phyloP scores from a whole-genome alignment of 2,797 vertebrate genomes.

The Sebastes cheni region DNA sequence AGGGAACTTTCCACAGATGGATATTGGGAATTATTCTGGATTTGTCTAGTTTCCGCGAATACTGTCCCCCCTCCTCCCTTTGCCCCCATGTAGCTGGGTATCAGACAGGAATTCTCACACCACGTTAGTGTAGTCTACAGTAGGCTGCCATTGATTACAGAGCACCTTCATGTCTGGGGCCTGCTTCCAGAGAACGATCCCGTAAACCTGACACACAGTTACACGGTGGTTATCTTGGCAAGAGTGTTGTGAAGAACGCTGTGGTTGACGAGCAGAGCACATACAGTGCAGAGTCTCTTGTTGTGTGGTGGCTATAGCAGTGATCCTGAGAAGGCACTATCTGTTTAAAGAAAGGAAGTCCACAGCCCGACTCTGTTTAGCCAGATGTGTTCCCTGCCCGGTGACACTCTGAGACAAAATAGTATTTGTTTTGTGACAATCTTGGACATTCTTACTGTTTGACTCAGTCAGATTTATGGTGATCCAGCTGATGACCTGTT shows the following conservation, averaged over 20 bases:
- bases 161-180: constrained; percentile 36
- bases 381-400: constrained; percentile 66
- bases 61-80: background rate
- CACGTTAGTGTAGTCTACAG: background rate
- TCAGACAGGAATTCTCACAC: constrained; percentile 58
- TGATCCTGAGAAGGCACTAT: constrained; percentile 28
- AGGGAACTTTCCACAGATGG: constrained; percentile 56
- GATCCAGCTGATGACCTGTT: constrained; percentile 39
- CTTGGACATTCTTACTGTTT: constrained; percentile 72
- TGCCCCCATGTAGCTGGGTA: background rate
- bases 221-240: background rate
- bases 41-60: constrained; percentile 44
- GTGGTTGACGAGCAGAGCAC: constrained; percentile 1
- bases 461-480: constrained; percentile 69
- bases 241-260: constrained; percentile 17
- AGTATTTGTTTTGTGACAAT: constrained; percentile 77
- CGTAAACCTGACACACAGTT: background rate
- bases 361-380: constrained; percentile 58
- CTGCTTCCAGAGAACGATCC: constrained; percentile 1
- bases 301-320: constrained; percentile 19
- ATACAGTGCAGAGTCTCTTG: background rate
- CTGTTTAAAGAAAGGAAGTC: constrained; percentile 47
- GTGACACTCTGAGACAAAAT: constrained; percentile 69
- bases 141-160: constrained; percentile 46
- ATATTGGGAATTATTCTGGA: constrained; percentile 45